Base-by-base conservation (phyloP, 2,113 vertebrate genomes). In the Lophotis ruficrista region DNA sequence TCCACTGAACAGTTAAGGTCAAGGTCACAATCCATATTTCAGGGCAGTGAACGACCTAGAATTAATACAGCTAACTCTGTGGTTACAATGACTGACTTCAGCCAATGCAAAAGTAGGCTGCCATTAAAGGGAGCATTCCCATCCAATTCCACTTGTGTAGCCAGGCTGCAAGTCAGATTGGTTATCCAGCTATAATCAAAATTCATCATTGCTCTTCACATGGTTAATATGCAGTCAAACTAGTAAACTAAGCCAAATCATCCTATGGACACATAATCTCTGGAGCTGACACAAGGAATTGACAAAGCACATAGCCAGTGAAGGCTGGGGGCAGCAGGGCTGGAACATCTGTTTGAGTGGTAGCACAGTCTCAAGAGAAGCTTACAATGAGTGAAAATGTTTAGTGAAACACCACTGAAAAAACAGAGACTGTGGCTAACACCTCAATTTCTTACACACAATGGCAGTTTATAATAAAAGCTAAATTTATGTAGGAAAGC, bases 21-120 rank as follows among this genome's bases (percentile, higher is more conserved):
- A 94, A 97, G 73, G 89, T 93, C 90, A 82, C 73, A 83, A 60
- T 54, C 83, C 62, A 12, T 72, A 47, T 89, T 91, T 87, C 69
- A 92, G 94, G 70, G 80, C 89, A 94, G 25, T 3, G 47, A 87
- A 82, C 38, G 66, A 84, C 92, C 86, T 76, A 65, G 70, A 90
- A 94, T 88, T 77, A 92, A 86, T 61, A 47, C n/a, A 83, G 79
- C 76, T 93, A 85, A 93, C 45, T 57, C 69, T 0, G 1, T 41
- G 77, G 87, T 85, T 71, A 60, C 70, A 71, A 47, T 35, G 72
- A 84, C 72, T 85, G 73, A 87, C 65, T 92, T 41, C 47, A 62
- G 83, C 57, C 83, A 91, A 64, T 31, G 38, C 83, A 81, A 47
- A 66, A 81, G 76, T 4, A 43, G 45, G 82, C 33, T 92, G 83